phyloP scores from a whole-genome alignment of 2,797 vertebrate genomes.

The Neosilurus hyrtlii region DNA sequence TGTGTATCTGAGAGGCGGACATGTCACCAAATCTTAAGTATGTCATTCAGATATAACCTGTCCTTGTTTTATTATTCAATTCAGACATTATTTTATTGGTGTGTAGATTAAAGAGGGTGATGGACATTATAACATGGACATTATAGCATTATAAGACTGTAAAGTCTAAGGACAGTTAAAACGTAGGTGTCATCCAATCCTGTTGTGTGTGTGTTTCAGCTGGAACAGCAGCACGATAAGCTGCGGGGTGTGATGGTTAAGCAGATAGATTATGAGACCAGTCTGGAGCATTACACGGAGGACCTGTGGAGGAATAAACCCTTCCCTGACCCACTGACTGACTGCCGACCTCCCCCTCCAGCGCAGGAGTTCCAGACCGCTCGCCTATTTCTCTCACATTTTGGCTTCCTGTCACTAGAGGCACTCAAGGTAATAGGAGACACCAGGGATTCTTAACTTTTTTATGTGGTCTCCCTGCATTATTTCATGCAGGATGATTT shows the following conservation, averaged over 20 bases:
- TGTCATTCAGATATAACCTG: no score
- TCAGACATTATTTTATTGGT: neutral
- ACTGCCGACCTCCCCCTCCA: slow-evolving; percentile 80
- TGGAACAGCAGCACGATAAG: slow-evolving; percentile 82
- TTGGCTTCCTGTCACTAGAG: slow-evolving; percentile 70
- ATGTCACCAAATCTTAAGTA: neutral
- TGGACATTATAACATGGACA: neutral
- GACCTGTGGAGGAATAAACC: slow-evolving; percentile 76
- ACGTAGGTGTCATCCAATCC: neutral
- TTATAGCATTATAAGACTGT: neutral
- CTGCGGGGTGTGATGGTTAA: slow-evolving; percentile 79
- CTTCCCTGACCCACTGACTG: slow-evolving; percentile 73
- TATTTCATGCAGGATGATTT: neutral
- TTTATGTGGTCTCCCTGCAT: no score
- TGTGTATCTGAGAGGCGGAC: neutral
- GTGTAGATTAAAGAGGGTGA: neutral
- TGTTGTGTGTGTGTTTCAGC: slow-evolving; percentile 62
- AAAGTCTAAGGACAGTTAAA: neutral
- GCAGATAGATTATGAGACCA: slow-evolving; percentile 80
- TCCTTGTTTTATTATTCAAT: neutral
- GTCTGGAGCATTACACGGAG: slow-evolving; percentile 78
- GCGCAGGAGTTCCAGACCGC: slow-evolving; percentile 86
- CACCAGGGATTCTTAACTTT: neutral
- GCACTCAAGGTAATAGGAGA: slow-evolving; percentile 77
- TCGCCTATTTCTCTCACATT: slow-evolving; percentile 53